These are phyloP conservation scores for Dione juno DNA, from an alignment of 2,888 invertebrate species.

Conservation along the genomic window DNA sequence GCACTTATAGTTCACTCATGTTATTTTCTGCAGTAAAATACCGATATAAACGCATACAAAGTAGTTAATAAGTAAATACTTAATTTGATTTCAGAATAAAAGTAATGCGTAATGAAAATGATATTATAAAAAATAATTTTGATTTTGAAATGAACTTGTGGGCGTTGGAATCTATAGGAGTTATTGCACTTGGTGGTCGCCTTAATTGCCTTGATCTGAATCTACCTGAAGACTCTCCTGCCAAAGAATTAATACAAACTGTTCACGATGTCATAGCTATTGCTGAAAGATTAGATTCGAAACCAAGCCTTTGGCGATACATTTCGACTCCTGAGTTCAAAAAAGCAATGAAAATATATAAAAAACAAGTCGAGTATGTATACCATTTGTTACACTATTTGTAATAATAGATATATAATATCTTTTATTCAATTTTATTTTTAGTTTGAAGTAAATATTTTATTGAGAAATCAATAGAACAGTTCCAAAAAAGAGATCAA, in stretches of 20 bases:
- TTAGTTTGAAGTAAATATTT: slow-evolving; percentile 38
- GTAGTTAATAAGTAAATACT: too few species aligned
- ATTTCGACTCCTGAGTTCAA: slow-evolving; percentile 59
- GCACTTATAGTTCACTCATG: neutral
- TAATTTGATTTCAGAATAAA: slow-evolving; percentile 70
- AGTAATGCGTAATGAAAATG: slow-evolving; percentile 72
- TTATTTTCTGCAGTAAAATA: too few species aligned
- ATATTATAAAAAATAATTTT: slow-evolving; percentile 82
- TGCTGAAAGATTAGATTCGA: slow-evolving; percentile 60
- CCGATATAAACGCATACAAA: too few species aligned
- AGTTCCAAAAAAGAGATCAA: slow-evolving; percentile 54
- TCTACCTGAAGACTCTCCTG: slow-evolving; percentile 59
- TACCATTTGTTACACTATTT: neutral
- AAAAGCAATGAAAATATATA: slow-evolving; percentile 62
- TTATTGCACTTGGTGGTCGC: slow-evolving; percentile 65
- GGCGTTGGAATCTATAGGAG: slow-evolving; percentile 82
- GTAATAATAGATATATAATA: neutral
- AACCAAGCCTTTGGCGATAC: slow-evolving; percentile 62
- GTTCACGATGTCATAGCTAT: slow-evolving; percentile 59
- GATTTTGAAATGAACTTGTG: slow-evolving; percentile 83
- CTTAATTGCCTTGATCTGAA: slow-evolving; percentile 62
- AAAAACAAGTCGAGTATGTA: slow-evolving; percentile 60
- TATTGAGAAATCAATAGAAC: slow-evolving; percentile 35
- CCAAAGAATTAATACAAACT: slow-evolving; percentile 58
- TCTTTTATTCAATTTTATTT: neutral